A percentile compares a stretch with the other conserved stretches of the same genome.
These are phyloP conservation scores for Drosophila mayri DNA, from an alignment of 1,140 invertebrate species.

Conservation along the genomic window DNA sequence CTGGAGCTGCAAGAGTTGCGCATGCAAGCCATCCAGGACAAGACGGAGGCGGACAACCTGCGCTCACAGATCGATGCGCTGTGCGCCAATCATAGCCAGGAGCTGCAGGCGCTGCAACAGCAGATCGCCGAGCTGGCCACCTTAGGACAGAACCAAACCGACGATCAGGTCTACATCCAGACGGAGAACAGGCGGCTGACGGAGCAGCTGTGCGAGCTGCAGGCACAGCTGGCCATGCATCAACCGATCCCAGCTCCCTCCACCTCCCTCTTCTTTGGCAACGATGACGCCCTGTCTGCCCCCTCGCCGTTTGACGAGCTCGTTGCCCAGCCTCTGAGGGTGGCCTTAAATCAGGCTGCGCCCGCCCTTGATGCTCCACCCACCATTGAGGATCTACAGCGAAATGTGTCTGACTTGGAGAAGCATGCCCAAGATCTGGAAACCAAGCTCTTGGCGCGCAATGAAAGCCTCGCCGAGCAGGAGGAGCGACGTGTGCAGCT, in stretches of 20 bases:
- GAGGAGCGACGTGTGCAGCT: conserved; percentile 60
- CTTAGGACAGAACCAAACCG: conserved; percentile 79
- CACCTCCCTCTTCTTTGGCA: conserved; percentile 70
- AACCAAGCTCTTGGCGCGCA: conserved; percentile 56
- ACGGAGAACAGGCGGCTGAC: conserved; percentile 81
- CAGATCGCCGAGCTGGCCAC: conserved; percentile 81
- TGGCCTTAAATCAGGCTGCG: background rate
- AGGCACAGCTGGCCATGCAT: conserved; percentile 62
- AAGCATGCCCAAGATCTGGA: conserved; percentile 80
- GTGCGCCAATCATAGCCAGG: conserved; percentile 74
- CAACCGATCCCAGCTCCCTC: conserved; percentile 31
- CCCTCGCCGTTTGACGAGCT: conserved; percentile 79
- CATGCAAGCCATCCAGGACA: conserved; percentile 82
- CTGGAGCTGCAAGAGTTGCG: conserved; percentile 78
- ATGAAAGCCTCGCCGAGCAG: conserved; percentile 44
- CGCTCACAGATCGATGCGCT: conserved; percentile 73
- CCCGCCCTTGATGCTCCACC: conserved; percentile 32
- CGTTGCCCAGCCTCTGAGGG: conserved; percentile 46
- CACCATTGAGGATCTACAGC: conserved; percentile 80
- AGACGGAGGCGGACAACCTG: conserved; percentile 82
- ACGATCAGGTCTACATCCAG: conserved; percentile 82
- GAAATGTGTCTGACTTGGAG: conserved; percentile 81
- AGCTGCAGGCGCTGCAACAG: conserved; percentile 69
- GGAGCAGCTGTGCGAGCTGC: conserved; percentile 73
- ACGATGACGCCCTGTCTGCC: conserved; percentile 41